Conservation (phyloP, 2,113 vertebrate genomes). For the Dasyurus viverrinus region DNA sequence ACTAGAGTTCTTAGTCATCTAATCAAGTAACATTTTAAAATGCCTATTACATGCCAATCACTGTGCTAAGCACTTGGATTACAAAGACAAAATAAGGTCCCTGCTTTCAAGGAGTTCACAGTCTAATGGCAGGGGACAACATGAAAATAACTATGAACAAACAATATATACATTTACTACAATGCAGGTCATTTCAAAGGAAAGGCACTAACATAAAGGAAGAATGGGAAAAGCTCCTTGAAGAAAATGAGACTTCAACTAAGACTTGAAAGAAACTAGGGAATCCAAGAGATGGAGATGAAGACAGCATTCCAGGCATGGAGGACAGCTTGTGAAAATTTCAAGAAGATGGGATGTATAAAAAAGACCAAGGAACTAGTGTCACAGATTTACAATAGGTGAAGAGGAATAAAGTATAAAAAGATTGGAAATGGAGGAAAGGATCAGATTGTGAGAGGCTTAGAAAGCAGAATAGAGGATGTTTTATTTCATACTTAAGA, state of each 20-base stretch:
- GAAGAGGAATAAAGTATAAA: background rate
- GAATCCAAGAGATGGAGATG: background rate
- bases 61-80: no score
- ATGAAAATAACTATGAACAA: background rate
- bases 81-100: background rate
- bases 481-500: background rate
- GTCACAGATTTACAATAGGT: background rate
- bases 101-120: background rate
- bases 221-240: background rate
- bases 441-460: background rate
- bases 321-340: background rate
- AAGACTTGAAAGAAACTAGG: background rate
- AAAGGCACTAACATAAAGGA: background rate
- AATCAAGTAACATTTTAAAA: background rate
- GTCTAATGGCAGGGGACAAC: background rate
- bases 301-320: background rate
- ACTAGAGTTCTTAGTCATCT: background rate
- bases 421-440: background rate
- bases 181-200: background rate
- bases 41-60: background rate
- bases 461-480: background rate
- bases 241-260: background rate
- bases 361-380: background rate
- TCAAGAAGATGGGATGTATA: background rate
- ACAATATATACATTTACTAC: background rate